Evolutionary conservation across 2,113 vertebrate species (phyloP), one percentile per base, ranked within the genome.

Genomic region (Muntiacus muntjak): DNA sequence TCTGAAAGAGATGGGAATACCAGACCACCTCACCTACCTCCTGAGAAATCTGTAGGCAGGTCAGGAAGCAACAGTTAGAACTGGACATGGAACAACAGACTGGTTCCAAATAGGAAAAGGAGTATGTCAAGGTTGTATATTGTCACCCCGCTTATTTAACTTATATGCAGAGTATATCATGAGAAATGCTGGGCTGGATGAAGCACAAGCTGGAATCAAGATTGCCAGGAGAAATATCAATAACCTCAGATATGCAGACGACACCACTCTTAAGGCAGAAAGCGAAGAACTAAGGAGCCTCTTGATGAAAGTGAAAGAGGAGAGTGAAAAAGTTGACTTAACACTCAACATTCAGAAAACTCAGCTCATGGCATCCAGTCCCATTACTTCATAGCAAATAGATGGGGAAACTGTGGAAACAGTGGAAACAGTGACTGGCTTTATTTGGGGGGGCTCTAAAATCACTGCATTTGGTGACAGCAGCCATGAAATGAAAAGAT

Each of bases 221-320:
- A 67, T 11, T 67, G 17, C 64, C 0, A 0, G 8, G 64, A 67
- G 4, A 67, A 67, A 67, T 67, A 67, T 21, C 17, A 36, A 0
- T 36, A 67, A 36, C 17, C n/a, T 67, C 33, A 67, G 8, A 36
- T 67, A 67, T 36, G n/a, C 64, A 67, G 33, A 67, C 19, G 8
- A 36, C 8, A 36, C 8, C 64, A 67, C 8, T 0, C 64, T 36
- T 67, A 67, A 5, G 64, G 8, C 64, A 67, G 64, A 36, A 67
- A 67, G n/a, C 0, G 0, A 67, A 10, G 64, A 67, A 21, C 17
- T 36, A 67, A 36, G 36, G 4, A 67, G 17, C 4, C 64, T 67
- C 33, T 36, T 67, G n/a, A 67, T 36, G n/a, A 36, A 36, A 11
- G n/a, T 67, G n/a, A 36, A 67, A 2, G 4, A 67, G n/a, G 4